These are phyloP conservation scores for Acromyrmex echinatior DNA, from an alignment of 1,140 invertebrate genomes.

Conservation along the genomic window DNA sequence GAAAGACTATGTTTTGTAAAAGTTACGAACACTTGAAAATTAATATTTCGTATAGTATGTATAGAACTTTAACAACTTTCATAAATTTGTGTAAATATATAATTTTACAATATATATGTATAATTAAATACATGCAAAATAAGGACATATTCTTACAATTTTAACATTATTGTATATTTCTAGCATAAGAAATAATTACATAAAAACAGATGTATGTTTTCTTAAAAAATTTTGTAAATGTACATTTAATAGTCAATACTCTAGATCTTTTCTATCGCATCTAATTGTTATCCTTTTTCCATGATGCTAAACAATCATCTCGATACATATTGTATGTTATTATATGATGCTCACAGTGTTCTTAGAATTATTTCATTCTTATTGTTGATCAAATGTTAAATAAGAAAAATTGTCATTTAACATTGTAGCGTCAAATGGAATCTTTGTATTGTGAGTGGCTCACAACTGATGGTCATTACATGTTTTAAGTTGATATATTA, in stretches of 20 bases:
- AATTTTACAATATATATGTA: background rate
- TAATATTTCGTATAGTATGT: background rate
- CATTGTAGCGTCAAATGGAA: no score
- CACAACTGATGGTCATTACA: background rate
- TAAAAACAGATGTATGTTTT: background rate
- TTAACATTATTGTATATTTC: background rate
- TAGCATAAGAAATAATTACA: background rate
- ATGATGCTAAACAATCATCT: background rate
- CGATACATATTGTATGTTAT: background rate
- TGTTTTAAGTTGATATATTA: no score
- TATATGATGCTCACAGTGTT: background rate
- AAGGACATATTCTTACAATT: background rate
- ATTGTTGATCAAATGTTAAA: no score
- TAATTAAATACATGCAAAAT: background rate
- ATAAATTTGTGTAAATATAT: constrained; percentile 44
- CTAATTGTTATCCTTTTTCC: background rate
- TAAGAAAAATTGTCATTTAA: no score
- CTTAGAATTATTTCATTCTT: no score
- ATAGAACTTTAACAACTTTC: background rate
- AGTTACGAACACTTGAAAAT: background rate
- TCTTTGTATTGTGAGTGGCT: background rate
- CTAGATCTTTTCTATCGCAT: no score
- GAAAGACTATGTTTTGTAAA: constrained; percentile 7
- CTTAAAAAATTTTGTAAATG: no score
- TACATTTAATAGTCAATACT: no score